Percentiles rank a stretch among this genome's conserved stretches.
Conservation (phyloP, 2,797 vertebrate species). For the Crotalus adamanteus region DNA sequence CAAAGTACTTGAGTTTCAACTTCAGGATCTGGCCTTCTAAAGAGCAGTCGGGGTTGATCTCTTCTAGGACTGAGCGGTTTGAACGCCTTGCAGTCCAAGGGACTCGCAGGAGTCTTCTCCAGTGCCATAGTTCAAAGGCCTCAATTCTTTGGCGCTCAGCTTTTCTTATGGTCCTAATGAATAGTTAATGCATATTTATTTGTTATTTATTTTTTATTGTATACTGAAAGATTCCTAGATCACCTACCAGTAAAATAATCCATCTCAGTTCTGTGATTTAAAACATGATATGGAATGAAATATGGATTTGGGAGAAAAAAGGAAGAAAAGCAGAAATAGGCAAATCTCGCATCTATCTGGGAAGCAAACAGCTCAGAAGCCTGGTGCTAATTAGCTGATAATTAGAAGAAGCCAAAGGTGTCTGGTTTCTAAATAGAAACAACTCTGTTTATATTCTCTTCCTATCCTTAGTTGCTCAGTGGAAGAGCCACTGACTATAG, state of each 20-base stretch:
- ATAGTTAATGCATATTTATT: slow-evolving; percentile 4
- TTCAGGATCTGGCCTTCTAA: no score
- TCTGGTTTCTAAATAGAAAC: not conserved
- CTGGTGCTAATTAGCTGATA: not conserved
- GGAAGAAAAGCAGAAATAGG: not conserved
- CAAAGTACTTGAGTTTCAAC: no score
- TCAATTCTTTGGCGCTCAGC: no score
- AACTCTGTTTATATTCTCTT: not conserved
- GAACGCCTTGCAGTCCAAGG: no score
- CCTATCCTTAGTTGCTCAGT: not conserved
- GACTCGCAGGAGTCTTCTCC: no score
- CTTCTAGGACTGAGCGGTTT: no score
- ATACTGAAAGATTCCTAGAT: not conserved
- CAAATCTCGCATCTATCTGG: not conserved
- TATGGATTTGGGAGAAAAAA: not conserved
- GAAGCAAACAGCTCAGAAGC: not conserved
- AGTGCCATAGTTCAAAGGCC: no score
- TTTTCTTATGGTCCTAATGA: not conserved
- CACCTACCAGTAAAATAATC: not conserved
- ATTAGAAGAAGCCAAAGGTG: not conserved
- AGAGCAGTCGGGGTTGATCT: no score
- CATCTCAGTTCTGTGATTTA: not conserved
- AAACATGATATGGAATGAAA: not conserved
- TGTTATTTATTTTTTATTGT: not conserved
- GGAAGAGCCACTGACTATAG: not conserved